A percentile compares a stretch with the other conserved stretches of the same genome.
These are phyloP conservation scores for Choristoneura rosaceana DNA, from an alignment of 2,888 invertebrate genomes.

Conservation along the genomic window DNA sequence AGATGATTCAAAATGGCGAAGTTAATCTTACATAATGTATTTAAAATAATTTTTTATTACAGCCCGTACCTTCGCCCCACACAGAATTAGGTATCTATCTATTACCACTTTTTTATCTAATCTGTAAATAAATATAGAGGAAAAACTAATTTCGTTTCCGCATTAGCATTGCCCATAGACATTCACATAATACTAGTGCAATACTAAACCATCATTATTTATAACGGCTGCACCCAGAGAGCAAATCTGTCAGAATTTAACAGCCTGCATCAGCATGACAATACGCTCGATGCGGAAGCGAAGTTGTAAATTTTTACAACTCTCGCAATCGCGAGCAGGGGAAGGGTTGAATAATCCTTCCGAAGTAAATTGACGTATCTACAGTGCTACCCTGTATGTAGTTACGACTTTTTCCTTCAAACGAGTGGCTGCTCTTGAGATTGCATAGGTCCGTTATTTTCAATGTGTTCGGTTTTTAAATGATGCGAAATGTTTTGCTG, in stretches of 20 bases:
- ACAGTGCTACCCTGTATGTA: background rate
- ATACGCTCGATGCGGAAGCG: constrained; percentile 72
- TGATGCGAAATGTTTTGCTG: constrained; percentile 32
- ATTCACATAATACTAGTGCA: constrained; percentile 13
- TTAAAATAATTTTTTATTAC: no score
- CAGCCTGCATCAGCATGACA: constrained; percentile 75
- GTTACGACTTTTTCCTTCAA: constrained; percentile 1
- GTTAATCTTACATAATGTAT: no score
- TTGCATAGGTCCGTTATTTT: constrained; percentile 40
- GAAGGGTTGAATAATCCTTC: constrained; percentile 58
- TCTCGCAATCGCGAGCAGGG: constrained; percentile 64
- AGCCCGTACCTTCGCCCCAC: no score
- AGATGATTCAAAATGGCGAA: no score
- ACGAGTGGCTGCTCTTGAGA: constrained; percentile 29
- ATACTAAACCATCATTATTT: constrained; percentile 36
- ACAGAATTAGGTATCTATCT: no score
- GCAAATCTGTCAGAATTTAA: constrained; percentile 65
- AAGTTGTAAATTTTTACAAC: constrained; percentile 83
- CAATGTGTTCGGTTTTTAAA: constrained; percentile 41
- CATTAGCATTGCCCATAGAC: background rate
- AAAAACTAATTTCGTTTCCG: background rate
- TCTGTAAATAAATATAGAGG: background rate
- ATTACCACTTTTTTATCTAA: background rate
- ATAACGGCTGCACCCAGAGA: constrained; percentile 47
- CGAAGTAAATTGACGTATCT: constrained; percentile 16